Conservation (phyloP, 23 tunicate genomes). For the Styela clava region DNA sequence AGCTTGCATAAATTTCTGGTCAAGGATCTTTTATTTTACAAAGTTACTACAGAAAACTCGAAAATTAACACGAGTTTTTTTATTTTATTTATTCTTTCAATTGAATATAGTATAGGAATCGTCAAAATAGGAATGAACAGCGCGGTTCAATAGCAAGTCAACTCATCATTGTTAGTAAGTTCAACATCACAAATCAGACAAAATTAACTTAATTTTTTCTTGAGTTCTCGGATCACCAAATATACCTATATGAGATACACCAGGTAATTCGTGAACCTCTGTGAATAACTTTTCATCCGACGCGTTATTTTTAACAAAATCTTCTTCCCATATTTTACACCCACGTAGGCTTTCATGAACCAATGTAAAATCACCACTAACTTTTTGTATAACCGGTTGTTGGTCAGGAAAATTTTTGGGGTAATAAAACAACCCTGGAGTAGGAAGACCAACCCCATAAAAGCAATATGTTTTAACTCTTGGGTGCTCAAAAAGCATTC, state of each 20-base stretch:
- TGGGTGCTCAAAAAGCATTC: slow-evolving; percentile 22
- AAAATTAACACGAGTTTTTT: too few species aligned
- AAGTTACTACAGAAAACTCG: too few species aligned
- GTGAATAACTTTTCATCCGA: not conserved
- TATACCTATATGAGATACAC: not conserved
- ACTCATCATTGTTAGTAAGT: too few species aligned
- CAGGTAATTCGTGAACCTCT: slow-evolving; percentile 1
- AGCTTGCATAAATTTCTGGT: too few species aligned
- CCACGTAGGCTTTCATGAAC: slow-evolving; percentile 32
- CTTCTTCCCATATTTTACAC: slow-evolving; percentile 34
- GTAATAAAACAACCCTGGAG: slow-evolving; percentile 27
- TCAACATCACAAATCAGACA: too few species aligned
- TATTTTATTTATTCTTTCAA: too few species aligned
- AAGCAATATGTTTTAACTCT: slow-evolving; percentile 53
- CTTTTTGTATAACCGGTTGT: slow-evolving; percentile 22
- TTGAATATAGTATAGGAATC: too few species aligned
- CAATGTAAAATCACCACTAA: slow-evolving; percentile 49
- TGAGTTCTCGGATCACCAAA: not conserved
- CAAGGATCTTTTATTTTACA: too few species aligned
- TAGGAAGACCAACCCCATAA: slow-evolving; percentile 40
- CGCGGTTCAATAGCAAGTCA: too few species aligned
- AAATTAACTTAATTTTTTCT: not conserved
- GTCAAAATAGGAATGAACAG: too few species aligned
- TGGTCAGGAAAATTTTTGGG: slow-evolving; percentile 49
- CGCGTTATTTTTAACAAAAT: not conserved